Evolutionary conservation across 2,113 vertebrate species (phyloP).

Genomic region (Zapornia atra): DNA sequence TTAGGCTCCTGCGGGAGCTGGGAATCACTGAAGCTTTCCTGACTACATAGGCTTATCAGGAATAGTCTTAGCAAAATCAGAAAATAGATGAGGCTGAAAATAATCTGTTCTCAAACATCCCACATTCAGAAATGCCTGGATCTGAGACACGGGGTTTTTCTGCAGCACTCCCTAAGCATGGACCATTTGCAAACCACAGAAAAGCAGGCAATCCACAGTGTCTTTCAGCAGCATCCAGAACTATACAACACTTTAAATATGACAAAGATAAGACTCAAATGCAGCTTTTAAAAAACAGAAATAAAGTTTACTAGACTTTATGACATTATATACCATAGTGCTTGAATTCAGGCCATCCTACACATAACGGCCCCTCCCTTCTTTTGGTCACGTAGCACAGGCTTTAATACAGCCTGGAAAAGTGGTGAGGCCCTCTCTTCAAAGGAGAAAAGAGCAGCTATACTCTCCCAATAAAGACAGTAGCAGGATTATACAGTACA

Average conservation of each 20-base stretch:
- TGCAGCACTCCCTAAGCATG: background rate
- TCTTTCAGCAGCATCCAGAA: background rate
- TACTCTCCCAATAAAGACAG: background rate
- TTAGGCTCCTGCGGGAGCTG: background rate
- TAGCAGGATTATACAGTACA: background rate
- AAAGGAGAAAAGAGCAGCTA: background rate
- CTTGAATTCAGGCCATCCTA: background rate
- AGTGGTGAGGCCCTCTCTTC: background rate
- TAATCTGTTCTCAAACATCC: constrained; percentile 46
- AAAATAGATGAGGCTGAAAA: constrained; percentile 49
- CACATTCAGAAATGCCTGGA: constrained; percentile 29
- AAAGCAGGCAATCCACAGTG: background rate
- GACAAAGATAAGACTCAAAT: background rate
- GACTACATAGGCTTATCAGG: background rate
- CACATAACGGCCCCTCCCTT: background rate
- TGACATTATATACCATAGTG: background rate
- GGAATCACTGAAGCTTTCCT: constrained; percentile 1
- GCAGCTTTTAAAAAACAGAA: background rate
- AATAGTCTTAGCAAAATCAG: constrained; percentile 2
- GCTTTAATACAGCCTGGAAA: background rate
- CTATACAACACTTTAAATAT: accelerated
- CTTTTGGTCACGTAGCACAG: background rate
- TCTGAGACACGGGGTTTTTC: background rate
- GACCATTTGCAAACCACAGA: background rate
- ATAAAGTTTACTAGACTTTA: background rate